phyloP scores from a whole-genome alignment of 2,797 vertebrate genomes.

The Acanthis flammea region DNA sequence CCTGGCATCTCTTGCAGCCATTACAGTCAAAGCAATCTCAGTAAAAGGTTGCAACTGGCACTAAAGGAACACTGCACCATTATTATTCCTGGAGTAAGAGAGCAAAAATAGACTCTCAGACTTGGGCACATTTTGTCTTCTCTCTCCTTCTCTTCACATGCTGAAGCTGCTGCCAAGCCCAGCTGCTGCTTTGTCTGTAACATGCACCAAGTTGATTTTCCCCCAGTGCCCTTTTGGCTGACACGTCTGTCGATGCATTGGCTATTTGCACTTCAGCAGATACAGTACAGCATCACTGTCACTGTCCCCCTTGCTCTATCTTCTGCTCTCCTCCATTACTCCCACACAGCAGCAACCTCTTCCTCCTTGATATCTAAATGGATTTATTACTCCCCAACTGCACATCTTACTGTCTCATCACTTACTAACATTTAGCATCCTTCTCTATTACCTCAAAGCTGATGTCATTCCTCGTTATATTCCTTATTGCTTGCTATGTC shows the following conservation, averaged over 20 bases:
- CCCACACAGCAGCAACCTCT: background rate
- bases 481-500: background rate
- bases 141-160: background rate
- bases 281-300: background rate
- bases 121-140: slow-evolving; percentile 4
- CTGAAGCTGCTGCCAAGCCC: background rate
- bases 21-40: slow-evolving; percentile 55
- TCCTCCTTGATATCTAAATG: background rate
- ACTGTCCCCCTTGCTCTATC: background rate
- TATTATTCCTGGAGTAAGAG: slow-evolving; percentile 39
- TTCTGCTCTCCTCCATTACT: background rate
- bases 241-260: background rate
- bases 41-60: slow-evolving; percentile 55
- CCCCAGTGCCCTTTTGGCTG: background rate
- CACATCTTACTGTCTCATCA: background rate
- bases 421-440: background rate
- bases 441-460: background rate
- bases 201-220: background rate
- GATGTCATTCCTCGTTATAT: background rate
- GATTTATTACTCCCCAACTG: background rate
- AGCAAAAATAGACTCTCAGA: slow-evolving; percentile 2
- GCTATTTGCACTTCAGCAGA: background rate
- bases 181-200: background rate
- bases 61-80: background rate
- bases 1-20: slow-evolving; percentile 12